These are phyloP conservation scores for Noturus placidus DNA, from an alignment of 2,113 vertebrate genomes.

Conservation along the genomic window DNA sequence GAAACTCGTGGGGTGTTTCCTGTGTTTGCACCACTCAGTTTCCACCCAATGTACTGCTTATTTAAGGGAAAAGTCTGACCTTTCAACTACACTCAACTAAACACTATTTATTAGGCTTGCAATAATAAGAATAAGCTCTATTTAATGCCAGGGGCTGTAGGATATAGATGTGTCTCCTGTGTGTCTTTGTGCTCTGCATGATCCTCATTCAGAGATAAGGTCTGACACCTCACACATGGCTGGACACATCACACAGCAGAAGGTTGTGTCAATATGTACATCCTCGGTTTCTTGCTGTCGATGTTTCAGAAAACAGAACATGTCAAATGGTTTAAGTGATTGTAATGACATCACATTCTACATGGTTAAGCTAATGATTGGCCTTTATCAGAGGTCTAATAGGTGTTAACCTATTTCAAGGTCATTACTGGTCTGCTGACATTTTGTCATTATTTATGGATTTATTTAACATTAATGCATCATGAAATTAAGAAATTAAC, in stretches of 20 bases:
- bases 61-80: conserved; percentile 9
- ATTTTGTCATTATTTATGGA: neutral
- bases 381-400: neutral
- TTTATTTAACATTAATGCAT: neutral
- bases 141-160: neutral
- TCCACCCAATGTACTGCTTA: neutral
- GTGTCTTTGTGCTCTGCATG: conserved; percentile 30
- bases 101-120: neutral
- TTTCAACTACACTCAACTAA: neutral
- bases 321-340: neutral
- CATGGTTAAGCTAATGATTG: neutral
- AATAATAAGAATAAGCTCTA: neutral
- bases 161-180: conserved; percentile 1
- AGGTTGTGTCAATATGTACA: neutral
- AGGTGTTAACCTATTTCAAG: neutral
- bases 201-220: neutral
- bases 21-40: conserved; percentile 3
- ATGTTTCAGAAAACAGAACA: neutral
- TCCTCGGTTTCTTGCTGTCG: neutral
- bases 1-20: conserved; percentile 1
- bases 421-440: neutral
- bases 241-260: neutral
- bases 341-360: neutral
- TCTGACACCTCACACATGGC: neutral
- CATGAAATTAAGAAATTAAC: neutral